A percentile compares a stretch with the other conserved stretches of the same genome.
These are phyloP conservation scores for Agrochola lota DNA, from an alignment of 2,888 invertebrate genomes.

Conservation along the genomic window DNA sequence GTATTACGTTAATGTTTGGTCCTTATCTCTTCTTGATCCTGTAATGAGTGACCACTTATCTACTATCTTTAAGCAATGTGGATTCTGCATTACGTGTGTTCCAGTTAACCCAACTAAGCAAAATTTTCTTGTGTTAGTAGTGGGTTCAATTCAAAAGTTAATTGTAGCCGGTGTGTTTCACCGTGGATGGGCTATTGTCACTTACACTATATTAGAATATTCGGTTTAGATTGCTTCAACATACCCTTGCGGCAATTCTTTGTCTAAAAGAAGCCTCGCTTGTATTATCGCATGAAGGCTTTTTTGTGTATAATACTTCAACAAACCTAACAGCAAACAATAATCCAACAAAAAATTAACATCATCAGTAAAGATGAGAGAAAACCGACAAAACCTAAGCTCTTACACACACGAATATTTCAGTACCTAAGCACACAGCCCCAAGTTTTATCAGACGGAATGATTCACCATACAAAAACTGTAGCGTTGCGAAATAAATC, in stretches of 20 bases:
- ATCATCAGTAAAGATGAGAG: slow-evolving; percentile 48
- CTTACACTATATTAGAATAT: background rate
- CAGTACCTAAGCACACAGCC: slow-evolving; percentile 27
- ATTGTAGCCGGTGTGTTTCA: background rate
- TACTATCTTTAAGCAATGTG: background rate
- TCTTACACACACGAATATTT: slow-evolving; percentile 24
- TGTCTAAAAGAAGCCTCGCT: background rate
- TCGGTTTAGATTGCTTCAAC: background rate
- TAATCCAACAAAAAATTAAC: slow-evolving; percentile 37
- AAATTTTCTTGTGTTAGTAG: background rate
- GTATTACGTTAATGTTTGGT: background rate
- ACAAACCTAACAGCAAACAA: background rate
- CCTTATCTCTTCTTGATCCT: too few species aligned
- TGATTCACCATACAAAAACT: slow-evolving; percentile 56
- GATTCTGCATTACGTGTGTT: background rate
- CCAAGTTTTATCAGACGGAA: slow-evolving; percentile 34
- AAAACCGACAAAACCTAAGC: slow-evolving; percentile 24
- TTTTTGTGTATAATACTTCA: background rate
- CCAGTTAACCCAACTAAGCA: background rate
- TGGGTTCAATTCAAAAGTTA: background rate
- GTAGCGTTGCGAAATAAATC: slow-evolving; percentile 51
- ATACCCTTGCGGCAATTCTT: background rate
- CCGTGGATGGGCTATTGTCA: too few species aligned
- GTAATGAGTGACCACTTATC: too few species aligned
- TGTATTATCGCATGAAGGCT: background rate